A percentile compares a stretch with the other conserved stretches of the same genome.
Conservation (phyloP, 2,113 vertebrate genomes). For the Tachysurus fulvidraco region DNA sequence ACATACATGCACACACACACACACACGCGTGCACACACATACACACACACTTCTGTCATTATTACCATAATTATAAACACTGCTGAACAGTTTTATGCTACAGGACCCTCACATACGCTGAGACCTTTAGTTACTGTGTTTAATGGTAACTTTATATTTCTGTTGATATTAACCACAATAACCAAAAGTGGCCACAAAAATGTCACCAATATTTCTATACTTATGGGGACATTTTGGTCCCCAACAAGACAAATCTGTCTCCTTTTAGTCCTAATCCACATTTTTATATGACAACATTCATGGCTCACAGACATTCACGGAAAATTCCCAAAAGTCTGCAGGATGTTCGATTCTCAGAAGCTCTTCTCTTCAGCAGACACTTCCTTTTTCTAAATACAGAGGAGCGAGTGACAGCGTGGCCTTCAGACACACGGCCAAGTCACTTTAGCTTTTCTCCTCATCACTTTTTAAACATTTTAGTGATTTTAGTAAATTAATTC, state of each 20-base stretch:
- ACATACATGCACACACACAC: too few relatives aligned
- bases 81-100: background rate
- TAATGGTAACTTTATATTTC: too few relatives aligned
- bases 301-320: background rate
- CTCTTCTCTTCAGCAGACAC: background rate
- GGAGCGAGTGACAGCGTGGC: background rate
- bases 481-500: too few relatives aligned
- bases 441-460: background rate
- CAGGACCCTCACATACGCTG: background rate
- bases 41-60: background rate
- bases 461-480: too few relatives aligned
- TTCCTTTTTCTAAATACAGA: conserved; percentile 7
- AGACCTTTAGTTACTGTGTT: too few relatives aligned
- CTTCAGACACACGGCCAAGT: background rate
- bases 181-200: background rate
- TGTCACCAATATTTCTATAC: background rate
- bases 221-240: background rate
- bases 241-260: background rate
- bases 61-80: background rate
- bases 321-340: background rate
- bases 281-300: background rate
- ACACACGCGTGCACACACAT: background rate
- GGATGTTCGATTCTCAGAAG: background rate
- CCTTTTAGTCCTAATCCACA: too few relatives aligned
- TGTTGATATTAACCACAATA: background rate